phyloP scores from a whole-genome alignment of 2,797 vertebrate species.

The Phaenicophaeus curvirostris region DNA sequence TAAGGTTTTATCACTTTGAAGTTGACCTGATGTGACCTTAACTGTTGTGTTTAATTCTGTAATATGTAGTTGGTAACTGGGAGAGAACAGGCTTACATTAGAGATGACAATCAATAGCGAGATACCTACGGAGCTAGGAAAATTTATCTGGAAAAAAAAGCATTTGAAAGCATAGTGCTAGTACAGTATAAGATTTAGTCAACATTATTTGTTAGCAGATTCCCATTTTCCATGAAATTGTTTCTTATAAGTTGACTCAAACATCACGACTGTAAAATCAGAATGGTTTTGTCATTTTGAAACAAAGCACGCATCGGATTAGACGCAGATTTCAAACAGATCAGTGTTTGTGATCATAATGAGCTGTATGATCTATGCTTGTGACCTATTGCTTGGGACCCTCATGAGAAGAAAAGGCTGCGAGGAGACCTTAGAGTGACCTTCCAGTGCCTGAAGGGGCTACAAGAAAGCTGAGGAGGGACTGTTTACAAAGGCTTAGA shows the following conservation, averaged over 20 bases:
- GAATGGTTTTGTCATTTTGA: background rate
- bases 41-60: constrained; percentile 58
- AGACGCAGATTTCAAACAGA: background rate
- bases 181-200: background rate
- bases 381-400: background rate
- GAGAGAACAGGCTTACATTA: constrained; percentile 65
- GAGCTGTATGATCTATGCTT: background rate
- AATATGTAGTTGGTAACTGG: constrained; percentile 62
- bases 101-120: constrained; percentile 18
- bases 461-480: too few relatives aligned
- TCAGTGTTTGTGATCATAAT: background rate
- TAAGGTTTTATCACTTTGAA: constrained; percentile 62
- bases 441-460: too few relatives aligned
- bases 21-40: constrained; percentile 57
- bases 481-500: too few relatives aligned
- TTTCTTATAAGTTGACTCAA: background rate
- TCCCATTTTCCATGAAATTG: background rate
- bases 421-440: too few relatives aligned
- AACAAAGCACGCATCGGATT: background rate
- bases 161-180: background rate
- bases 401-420: too few relatives aligned
- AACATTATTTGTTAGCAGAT: background rate
- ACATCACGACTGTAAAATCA: background rate
- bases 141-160: background rate
- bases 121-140: background rate